Percentiles rank a stretch among this genome's conserved stretches.
These are phyloP conservation scores for Dendrolimus punctatus DNA, from an alignment of 1,140 invertebrate genomes.

Conservation along the genomic window DNA sequence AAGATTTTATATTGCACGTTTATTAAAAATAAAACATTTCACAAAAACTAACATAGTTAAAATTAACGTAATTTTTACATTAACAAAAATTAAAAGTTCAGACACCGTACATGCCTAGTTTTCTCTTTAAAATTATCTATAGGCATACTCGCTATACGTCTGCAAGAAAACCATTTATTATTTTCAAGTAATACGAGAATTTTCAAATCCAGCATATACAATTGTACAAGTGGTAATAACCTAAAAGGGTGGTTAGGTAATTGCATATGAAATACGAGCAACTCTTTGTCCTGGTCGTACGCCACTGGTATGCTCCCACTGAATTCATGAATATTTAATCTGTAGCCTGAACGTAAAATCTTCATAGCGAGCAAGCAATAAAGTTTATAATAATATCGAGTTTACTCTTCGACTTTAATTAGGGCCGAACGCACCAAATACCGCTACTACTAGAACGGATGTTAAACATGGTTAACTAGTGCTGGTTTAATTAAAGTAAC, in stretches of 20 bases:
- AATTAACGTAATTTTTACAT: no score
- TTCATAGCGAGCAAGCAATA: constrained; percentile 21
- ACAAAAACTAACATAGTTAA: background rate
- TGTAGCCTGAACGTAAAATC: constrained; percentile 15
- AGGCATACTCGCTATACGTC: no score
- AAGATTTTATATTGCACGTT: no score
- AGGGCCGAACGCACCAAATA: constrained; percentile 46
- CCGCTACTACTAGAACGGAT: constrained; percentile 51
- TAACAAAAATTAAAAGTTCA: no score
- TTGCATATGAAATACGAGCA: background rate
- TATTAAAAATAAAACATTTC: background rate
- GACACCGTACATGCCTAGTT: no score
- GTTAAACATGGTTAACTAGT: constrained; percentile 64
- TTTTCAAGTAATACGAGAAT: no score
- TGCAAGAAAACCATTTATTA: no score
- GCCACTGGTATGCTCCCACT: constrained; percentile 22
- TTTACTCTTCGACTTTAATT: constrained; percentile 50
- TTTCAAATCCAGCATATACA: no score
- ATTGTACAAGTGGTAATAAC: background rate
- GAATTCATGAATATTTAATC: constrained; percentile 25
- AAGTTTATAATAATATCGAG: constrained; percentile 34
- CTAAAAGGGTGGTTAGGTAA: background rate
- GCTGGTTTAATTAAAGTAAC: constrained; percentile 49
- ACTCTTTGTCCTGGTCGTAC: constrained; percentile 2
- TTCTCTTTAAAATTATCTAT: no score